phyloP scores from a whole-genome alignment of 1,140 invertebrate species.

The Psix sp. region DNA sequence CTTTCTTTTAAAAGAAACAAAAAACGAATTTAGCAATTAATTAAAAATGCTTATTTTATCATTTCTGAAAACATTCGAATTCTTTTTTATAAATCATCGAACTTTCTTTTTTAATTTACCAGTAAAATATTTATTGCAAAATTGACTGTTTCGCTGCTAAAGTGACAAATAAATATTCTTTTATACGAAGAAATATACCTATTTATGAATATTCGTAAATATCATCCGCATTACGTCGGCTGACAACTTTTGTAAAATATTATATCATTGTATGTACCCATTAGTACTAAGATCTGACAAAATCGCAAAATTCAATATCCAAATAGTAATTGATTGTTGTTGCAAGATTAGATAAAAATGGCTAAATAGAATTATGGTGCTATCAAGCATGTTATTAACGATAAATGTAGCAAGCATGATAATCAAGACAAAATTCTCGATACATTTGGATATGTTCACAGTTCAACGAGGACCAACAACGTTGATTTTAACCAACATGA shows the following conservation, averaged over 20 bases:
- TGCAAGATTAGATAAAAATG: constrained; percentile 35
- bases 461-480: constrained; percentile 18
- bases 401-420: background rate
- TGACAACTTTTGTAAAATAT: constrained; percentile 26
- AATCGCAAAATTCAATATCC: constrained; percentile 34
- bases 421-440: constrained; percentile 1
- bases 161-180: too few species aligned
- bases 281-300: constrained; percentile 40
- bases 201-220: constrained; percentile 13
- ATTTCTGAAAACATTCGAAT: too few species aligned
- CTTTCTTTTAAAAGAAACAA: too few species aligned
- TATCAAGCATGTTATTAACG: constrained; percentile 8
- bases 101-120: too few species aligned
- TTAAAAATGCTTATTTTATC: too few species aligned
- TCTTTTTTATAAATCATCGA: too few species aligned
- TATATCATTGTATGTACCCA: constrained; percentile 43
- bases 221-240: constrained; percentile 14
- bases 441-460: constrained; percentile 4
- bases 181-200: constrained; percentile 28
- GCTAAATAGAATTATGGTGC: constrained; percentile 37
- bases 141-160: too few species aligned
- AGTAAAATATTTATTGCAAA: too few species aligned
- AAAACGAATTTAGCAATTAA: too few species aligned
- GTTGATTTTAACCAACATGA: constrained; percentile 7
- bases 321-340: constrained; percentile 46